phyloP scores from a whole-genome alignment of 2,888 invertebrate species.

The Dasypogon diadema region DNA sequence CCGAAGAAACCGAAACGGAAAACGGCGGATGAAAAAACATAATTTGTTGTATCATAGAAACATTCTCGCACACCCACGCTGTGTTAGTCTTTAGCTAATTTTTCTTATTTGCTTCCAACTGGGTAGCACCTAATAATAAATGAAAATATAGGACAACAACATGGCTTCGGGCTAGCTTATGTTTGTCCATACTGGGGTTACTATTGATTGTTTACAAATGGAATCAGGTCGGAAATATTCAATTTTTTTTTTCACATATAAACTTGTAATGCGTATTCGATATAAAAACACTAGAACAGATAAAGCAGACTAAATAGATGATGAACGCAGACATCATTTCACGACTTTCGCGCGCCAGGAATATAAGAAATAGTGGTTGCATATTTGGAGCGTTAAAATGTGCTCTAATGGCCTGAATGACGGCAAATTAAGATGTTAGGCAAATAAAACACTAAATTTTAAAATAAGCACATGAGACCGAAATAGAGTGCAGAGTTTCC shows the following conservation, averaged over 20 bases:
- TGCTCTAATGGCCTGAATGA: conserved; percentile 53
- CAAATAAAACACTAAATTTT: conserved; percentile 39
- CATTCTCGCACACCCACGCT: conserved; percentile 32
- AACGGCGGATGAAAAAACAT: conserved; percentile 42
- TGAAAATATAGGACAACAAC: conserved; percentile 42
- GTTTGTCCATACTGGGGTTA: neutral
- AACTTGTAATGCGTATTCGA: conserved; percentile 9
- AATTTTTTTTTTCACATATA: conserved; percentile 35
- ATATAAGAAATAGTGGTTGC: conserved; percentile 41
- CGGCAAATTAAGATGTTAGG: conserved; percentile 53
- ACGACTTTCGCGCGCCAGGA: conserved; percentile 44
- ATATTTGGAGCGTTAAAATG: conserved; percentile 52
- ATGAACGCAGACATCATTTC: conserved; percentile 1
- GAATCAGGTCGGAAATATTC: conserved; percentile 14
- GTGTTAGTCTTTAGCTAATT: neutral
- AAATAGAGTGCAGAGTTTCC: conserved; percentile 2
- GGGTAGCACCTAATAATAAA: conserved; percentile 43
- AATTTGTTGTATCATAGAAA: conserved; percentile 42
- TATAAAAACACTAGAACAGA: conserved; percentile 26
- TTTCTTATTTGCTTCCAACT: neutral
- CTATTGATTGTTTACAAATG: conserved; percentile 31
- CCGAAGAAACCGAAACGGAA: conserved; percentile 21
- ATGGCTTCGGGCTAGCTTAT: conserved; percentile 5
- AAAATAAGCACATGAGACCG: conserved; percentile 22
- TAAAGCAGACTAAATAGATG: neutral